phyloP scores from a whole-genome alignment of 2,888 invertebrate species.

The Mythimna albipuncta region DNA sequence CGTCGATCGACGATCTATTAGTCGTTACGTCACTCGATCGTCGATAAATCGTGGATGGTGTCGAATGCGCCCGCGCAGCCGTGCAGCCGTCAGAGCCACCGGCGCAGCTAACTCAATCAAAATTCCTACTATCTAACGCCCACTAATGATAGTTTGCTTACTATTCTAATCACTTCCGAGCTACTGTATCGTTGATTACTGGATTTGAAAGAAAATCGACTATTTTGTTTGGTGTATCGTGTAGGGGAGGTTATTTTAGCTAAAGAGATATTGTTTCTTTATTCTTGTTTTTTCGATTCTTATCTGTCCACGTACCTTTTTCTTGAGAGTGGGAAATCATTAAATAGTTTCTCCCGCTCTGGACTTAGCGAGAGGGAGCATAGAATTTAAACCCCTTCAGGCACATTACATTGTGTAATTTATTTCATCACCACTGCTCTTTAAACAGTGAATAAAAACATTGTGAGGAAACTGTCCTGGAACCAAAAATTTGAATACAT shows the following conservation, averaged over 20 bases:
- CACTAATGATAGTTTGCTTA: conserved; percentile 56
- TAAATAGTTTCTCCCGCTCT: too few species aligned
- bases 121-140: conserved; percentile 71
- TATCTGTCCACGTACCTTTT: not conserved
- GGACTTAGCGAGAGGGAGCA: too few species aligned
- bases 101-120: conserved; percentile 76
- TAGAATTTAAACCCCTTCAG: too few species aligned
- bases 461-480: too few species aligned
- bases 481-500: too few species aligned
- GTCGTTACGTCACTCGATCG: conserved; percentile 63
- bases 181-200: conserved; percentile 61
- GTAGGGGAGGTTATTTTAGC: not conserved
- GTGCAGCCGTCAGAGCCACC: conserved; percentile 57
- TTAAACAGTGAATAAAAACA: too few species aligned
- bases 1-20: conserved; percentile 53
- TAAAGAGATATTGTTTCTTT: too few species aligned
- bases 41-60: conserved; percentile 65
- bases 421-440: too few species aligned
- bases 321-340: too few species aligned
- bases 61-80: conserved; percentile 59
- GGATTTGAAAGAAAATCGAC: conserved; percentile 32
- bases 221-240: conserved; percentile 1
- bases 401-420: too few species aligned
- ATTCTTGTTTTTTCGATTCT: not conserved
- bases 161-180: conserved; percentile 61